phyloP scores from a whole-genome alignment of 2,888 invertebrate species.

The Nasonia oneida region DNA sequence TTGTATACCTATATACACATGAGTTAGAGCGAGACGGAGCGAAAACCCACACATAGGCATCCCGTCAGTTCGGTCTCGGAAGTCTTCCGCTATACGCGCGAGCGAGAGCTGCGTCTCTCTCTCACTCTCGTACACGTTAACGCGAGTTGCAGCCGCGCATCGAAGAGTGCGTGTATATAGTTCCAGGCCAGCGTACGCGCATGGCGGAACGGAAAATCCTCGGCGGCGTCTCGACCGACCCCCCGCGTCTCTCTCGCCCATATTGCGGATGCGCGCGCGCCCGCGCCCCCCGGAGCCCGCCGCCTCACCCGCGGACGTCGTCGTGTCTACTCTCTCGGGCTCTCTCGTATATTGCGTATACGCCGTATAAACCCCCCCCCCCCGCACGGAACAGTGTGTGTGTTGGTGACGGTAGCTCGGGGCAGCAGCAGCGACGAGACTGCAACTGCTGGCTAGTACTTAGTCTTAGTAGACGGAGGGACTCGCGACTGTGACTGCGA shows the following conservation, averaged over 20 bases:
- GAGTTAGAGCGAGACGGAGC: constrained; percentile 2
- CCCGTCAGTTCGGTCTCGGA: constrained; percentile 23
- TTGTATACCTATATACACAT: not conserved
- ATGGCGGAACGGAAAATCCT: constrained; percentile 19
- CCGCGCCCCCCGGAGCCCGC: constrained; percentile 8
- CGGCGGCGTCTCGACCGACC: constrained; percentile 17
- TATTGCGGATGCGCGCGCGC: constrained; percentile 2
- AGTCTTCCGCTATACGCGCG: constrained; percentile 35
- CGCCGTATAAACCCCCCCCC: not conserved
- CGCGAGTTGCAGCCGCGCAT: constrained; percentile 1
- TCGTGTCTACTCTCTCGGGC: not conserved
- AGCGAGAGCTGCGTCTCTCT: not conserved
- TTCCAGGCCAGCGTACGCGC: constrained; percentile 7
- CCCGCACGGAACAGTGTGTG: not conserved
- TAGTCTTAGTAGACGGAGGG: not conserved
- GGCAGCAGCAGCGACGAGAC: constrained; percentile 6
- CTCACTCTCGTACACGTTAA: not conserved
- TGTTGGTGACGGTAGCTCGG: not conserved
- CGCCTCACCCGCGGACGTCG: not conserved
- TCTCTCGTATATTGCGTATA: not conserved
- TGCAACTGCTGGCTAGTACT: constrained; percentile 3
- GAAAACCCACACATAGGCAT: constrained; percentile 5
- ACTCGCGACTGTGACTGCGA: not conserved
- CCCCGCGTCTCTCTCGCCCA: constrained; percentile 6
- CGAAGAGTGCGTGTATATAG: constrained; percentile 4